A percentile compares a stretch with the other conserved stretches of the same genome.
phyloP scores from a whole-genome alignment of 2,888 invertebrate genomes.

The Drosophila colorata region DNA sequence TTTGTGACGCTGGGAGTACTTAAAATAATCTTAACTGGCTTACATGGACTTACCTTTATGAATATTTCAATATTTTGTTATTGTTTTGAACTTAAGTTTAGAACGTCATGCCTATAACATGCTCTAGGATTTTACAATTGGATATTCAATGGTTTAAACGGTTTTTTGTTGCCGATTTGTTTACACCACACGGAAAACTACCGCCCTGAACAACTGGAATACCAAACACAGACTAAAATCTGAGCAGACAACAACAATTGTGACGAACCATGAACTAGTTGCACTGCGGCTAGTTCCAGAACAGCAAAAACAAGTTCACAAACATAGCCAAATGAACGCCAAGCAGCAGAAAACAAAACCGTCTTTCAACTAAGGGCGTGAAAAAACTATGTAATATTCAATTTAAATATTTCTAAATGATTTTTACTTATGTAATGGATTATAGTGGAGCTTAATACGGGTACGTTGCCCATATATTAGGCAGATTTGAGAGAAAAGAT shows the following conservation, averaged over 20 bases:
- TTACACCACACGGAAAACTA: constrained; percentile 47
- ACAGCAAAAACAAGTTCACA: constrained; percentile 13
- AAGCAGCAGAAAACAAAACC: not conserved
- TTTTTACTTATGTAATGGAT: no score
- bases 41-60: constrained; percentile 5
- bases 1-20: not conserved
- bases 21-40: not conserved
- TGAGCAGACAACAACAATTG: constrained; percentile 48
- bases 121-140: not conserved
- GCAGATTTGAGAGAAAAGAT: not conserved
- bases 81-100: constrained; percentile 2
- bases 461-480: no score
- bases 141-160: constrained; percentile 30
- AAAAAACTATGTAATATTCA: not conserved
- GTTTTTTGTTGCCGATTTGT: constrained; percentile 51
- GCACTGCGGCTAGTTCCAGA: constrained; percentile 15
- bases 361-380: constrained; percentile 1
- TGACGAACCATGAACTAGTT: constrained; percentile 17
- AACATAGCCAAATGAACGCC: constrained; percentile 4
- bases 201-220: constrained; percentile 51
- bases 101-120: constrained; percentile 1
- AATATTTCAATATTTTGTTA: not conserved
- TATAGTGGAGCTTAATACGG: no score
- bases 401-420: not conserved
- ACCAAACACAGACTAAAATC: constrained; percentile 56